phyloP scores from a whole-genome alignment of 2,797 vertebrate species.

The Denticeps clupeoides region DNA sequence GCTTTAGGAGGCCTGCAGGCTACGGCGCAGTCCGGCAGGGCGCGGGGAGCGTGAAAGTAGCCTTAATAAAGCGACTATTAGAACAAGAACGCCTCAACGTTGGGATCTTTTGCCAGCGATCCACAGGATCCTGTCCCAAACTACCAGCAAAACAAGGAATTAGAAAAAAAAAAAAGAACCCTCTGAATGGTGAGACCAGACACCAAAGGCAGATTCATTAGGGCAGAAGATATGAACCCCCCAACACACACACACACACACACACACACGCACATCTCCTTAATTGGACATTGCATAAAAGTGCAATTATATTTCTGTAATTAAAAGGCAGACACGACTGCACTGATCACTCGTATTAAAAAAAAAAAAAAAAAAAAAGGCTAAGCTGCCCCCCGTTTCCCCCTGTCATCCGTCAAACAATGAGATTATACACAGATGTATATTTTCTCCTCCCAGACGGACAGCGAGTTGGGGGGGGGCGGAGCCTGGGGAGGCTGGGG shows the following conservation, averaged over 20 bases:
- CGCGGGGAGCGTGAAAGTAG: no score
- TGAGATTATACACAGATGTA: no score
- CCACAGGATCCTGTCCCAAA: no score
- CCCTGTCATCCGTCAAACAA: slow-evolving; percentile 35
- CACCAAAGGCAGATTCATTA: slow-evolving; percentile 59
- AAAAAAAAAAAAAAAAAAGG: no score
- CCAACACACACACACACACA: no score
- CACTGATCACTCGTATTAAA: slow-evolving; percentile 29
- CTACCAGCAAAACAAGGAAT: neutral
- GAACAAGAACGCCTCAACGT: no score
- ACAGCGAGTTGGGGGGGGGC: slow-evolving; percentile 31
- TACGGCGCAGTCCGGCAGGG: no score
- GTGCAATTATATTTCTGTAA: slow-evolving; percentile 52
- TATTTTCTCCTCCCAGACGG: slow-evolving; percentile 15
- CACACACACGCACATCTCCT: slow-evolving; percentile 55
- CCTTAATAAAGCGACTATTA: slow-evolving; percentile 45
- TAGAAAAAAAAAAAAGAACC: neutral
- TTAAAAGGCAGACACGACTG: slow-evolving; percentile 48
- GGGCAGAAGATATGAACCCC: slow-evolving; percentile 62
- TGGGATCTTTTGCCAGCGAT: no score
- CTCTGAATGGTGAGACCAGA: slow-evolving; percentile 32
- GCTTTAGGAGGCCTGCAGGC: slow-evolving; percentile 39
- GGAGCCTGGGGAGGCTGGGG: slow-evolving; percentile 30
- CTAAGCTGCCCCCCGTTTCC: slow-evolving; percentile 28
- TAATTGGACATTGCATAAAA: slow-evolving; percentile 53